Conservation (phyloP, 2,888 invertebrate species). For the Mythimna ferrago region DNA sequence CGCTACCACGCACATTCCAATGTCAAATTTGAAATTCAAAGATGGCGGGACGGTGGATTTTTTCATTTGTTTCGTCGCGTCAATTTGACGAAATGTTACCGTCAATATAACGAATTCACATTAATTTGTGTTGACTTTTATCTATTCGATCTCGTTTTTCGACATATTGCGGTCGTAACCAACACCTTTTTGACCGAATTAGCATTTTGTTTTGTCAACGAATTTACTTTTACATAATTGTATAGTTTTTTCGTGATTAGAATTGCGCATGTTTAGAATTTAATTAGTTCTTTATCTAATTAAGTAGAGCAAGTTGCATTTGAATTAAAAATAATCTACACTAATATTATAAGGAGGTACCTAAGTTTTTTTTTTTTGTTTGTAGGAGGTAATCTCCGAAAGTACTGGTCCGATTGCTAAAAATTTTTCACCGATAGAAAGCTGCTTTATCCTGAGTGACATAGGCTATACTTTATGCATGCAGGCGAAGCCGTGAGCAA, state of each 20-base stretch:
- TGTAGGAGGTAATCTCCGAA: too few relatives aligned
- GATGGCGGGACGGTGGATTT: conserved; percentile 71
- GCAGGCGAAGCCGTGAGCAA: too few relatives aligned
- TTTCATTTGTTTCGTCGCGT: conserved; percentile 64
- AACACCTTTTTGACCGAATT: conserved; percentile 63
- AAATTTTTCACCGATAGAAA: too few relatives aligned
- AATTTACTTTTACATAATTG: conserved; percentile 32
- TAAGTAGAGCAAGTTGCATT: background rate
- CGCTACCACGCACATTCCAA: conserved; percentile 72
- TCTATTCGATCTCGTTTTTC: conserved; percentile 62
- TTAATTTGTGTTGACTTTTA: conserved; percentile 63
- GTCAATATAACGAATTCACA: conserved; percentile 74
- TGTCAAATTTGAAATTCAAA: conserved; percentile 84
- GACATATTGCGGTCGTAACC: conserved; percentile 60
- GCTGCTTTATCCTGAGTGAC: too few relatives aligned
- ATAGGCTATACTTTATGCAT: too few relatives aligned
- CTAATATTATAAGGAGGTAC: too few relatives aligned
- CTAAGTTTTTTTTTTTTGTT: too few relatives aligned
- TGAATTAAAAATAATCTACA: background rate
- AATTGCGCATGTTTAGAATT: conserved; percentile 24
- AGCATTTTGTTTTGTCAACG: conserved; percentile 52
- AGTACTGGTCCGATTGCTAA: too few relatives aligned
- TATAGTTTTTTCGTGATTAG: conserved; percentile 18
- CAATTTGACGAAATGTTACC: conserved; percentile 76
- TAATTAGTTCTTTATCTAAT: conserved; percentile 6